Conservation (phyloP, 2,888 invertebrate genomes). For the Schizaphis graminum region DNA sequence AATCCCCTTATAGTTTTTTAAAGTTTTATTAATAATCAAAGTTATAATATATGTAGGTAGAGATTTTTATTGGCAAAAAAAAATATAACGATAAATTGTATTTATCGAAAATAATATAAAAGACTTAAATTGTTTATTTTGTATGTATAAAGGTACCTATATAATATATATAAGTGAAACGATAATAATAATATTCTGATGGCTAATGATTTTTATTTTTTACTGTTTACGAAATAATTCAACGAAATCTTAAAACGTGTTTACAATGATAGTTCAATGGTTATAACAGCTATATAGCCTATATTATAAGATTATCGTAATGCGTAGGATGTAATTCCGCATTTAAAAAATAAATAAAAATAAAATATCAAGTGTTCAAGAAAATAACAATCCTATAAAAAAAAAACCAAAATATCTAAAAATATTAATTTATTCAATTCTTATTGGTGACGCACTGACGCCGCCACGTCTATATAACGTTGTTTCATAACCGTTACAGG, state of each 20-base stretch:
- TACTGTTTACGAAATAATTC: background rate
- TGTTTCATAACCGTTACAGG: background rate
- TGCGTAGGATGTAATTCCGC: background rate
- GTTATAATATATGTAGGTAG: background rate
- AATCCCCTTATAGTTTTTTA: background rate
- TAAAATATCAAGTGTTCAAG: background rate
- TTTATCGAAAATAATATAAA: background rate
- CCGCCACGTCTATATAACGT: background rate
- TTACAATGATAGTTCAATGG: background rate
- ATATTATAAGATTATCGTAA: background rate
- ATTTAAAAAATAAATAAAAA: background rate
- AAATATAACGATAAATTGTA: background rate
- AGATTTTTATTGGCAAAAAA: background rate
- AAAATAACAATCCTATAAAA: background rate
- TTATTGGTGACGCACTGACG: background rate
- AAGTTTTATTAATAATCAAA: background rate
- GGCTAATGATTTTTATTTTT: slow-evolving; percentile 16
- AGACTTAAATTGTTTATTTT: slow-evolving; percentile 7
- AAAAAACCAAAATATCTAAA: background rate
- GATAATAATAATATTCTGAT: background rate
- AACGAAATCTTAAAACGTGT: background rate
- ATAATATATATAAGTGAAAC: background rate
- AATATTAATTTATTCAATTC: slow-evolving; percentile 6
- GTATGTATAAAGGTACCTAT: background rate
- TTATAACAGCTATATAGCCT: background rate